Base-by-base conservation (phyloP, 2,797 vertebrate species). In the Propithecus perrieri region DNA sequence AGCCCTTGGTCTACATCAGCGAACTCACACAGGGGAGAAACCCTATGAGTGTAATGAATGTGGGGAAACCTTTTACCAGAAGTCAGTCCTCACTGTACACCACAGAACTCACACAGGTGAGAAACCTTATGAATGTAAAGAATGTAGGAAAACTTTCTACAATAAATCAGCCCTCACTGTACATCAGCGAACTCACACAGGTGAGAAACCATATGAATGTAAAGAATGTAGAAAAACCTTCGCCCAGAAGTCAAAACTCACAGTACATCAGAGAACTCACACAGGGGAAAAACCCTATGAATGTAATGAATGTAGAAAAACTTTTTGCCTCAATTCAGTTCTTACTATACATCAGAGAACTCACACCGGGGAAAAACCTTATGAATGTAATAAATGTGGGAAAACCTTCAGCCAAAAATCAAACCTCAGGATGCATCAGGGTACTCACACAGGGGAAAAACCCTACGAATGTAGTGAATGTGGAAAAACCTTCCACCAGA, bases 201-300 rank as follows among this genome's bases (percentile, higher is more conserved):
- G 89, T 14, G 89, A 91, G 50, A 91, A 91, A 26, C 89, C 79
- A 12, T 91, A 91, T 50, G 78, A 74, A 8, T 83, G 76, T 83
- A 35, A 65, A 12, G 22, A 89, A 13, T 94, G 78, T 65, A 50
- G 46, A 12, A 94, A 88, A n/a, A 63, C 67, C 35, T 94, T 89
- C 26, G 7, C 24, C 69, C 14, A 28, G 18, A 43, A 78, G 20
- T 75, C 33, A 24, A n/a, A 48, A 46, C 72, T 75, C 7, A 75
- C 15, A 5, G 33, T 17, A 33, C 28, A 53, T 50, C 48, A 78
- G 46, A 35, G 18, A 35, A 78, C 11, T 78, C 46, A 78, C 48
- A 53, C 10, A 7, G 33, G 33, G 2, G 33, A 76, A 22, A 53
- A 53, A 78, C 33, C 10, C 35, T 81, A 7, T 28, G 43, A 61